These are phyloP conservation scores for Diploptera punctata DNA, from an alignment of 2,888 invertebrate species.

Conservation along the genomic window DNA sequence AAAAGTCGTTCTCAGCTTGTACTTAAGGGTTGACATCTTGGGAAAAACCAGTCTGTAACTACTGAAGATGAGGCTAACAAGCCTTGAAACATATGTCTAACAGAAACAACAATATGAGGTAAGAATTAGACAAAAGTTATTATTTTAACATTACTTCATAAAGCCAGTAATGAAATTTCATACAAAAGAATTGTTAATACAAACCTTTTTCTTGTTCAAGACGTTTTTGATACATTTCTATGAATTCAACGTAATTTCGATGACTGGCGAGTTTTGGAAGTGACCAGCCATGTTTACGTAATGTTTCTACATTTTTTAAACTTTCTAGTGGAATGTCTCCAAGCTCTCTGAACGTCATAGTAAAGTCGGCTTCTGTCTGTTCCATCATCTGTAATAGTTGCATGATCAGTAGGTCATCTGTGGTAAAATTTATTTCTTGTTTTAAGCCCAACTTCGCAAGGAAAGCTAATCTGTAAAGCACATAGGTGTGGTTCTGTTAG, in stretches of 20 bases:
- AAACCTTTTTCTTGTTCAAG: slow-evolving; percentile 45
- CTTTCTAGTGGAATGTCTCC: slow-evolving; percentile 59
- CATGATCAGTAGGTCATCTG: slow-evolving; percentile 59
- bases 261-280: slow-evolving; percentile 58
- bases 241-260: slow-evolving; percentile 59
- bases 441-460: slow-evolving; percentile 63
- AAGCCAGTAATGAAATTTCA: too few species aligned
- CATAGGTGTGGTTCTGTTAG: too few species aligned
- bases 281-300: slow-evolving; percentile 59
- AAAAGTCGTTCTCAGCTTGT: too few species aligned
- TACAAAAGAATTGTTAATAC: background rate
- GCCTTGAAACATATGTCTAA: too few species aligned
- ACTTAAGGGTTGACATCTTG: too few species aligned
- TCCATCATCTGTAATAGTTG: slow-evolving; percentile 67
- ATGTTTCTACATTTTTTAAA: slow-evolving; percentile 54
- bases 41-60: too few species aligned
- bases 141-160: too few species aligned
- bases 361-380: slow-evolving; percentile 69
- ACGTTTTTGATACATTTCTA: slow-evolving; percentile 58
- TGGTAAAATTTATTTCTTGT: slow-evolving; percentile 57
- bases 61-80: too few species aligned
- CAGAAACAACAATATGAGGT: too few species aligned
- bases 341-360: slow-evolving; percentile 64
- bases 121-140: too few species aligned
- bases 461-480: slow-evolving; percentile 55